Evolutionary conservation across 2,888 invertebrate genomes (phyloP).

Genomic region (Zele albiditarsus): DNA sequence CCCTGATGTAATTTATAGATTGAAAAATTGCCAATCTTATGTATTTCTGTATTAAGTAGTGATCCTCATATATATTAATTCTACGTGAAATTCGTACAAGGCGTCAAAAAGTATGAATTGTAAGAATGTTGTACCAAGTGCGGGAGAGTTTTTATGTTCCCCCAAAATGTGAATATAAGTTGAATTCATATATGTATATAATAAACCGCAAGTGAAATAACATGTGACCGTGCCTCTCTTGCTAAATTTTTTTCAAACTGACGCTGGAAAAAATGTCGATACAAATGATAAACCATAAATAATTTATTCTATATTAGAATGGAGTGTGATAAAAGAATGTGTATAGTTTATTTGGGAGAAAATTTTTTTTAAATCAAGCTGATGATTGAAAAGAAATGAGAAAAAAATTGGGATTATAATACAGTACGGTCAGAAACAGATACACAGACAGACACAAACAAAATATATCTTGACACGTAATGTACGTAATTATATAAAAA

Average conservation of each 20-base stretch:
- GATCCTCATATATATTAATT: background rate
- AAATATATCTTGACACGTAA: conserved; percentile 35
- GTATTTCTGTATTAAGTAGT: conserved; percentile 1
- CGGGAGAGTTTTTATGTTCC: conserved; percentile 60
- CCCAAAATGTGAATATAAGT: conserved; percentile 44
- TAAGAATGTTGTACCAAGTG: background rate
- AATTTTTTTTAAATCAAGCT: conserved; percentile 46
- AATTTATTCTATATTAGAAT: conserved; percentile 66
- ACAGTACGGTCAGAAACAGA: conserved; percentile 14
- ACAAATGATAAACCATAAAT: conserved; percentile 56
- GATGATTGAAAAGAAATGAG: conserved; percentile 34
- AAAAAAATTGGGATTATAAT: background rate
- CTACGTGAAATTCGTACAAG: background rate
- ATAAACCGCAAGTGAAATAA: conserved; percentile 22
- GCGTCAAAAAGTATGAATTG: background rate
- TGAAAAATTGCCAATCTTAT: background rate
- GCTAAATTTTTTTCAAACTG: conserved; percentile 54
- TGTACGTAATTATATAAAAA: conserved; percentile 40
- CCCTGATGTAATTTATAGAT: conserved; percentile 19
- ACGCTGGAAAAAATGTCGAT: conserved; percentile 30
- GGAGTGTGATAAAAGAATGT: conserved; percentile 44
- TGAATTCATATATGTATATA: conserved; percentile 2
- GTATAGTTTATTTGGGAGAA: conserved; percentile 54
- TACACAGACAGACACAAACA: conserved; percentile 13
- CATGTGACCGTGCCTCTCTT: conserved; percentile 53